Evolutionary conservation across 1,140 invertebrate species (phyloP), one percentile per base, ranked within the genome.

Genomic region (Hyphantria cunea): DNA sequence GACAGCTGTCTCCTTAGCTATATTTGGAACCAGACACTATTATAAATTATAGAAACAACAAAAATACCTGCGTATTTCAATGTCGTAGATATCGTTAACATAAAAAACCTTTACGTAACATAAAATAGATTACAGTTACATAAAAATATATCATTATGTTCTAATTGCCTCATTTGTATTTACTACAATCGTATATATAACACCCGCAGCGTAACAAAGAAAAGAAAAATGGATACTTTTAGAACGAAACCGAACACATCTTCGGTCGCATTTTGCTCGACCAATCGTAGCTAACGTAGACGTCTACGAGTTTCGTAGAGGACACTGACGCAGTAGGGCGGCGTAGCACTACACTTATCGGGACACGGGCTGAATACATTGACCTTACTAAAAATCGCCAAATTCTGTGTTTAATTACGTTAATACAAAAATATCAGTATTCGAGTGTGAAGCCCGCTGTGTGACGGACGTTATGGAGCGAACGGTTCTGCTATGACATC

Each of bases 261-360:
- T 52, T 64, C 56, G 56, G 55, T 68, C 44, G 50, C 61, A 53
- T 72, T 70, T 61, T 52, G 41, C 42, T 58, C 69, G 66, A 69
- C 69, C 74, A 76, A 82, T 76, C 77, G 75, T 78, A 79, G 74
- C 68, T 61, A 51, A 59, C 74, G 80, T 86, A 82, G 81, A 71
- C 73, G 74, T 76, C 85, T 88, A 88, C 85, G 79, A 81, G 66
- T 71, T 76, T 76, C 78, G 79, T 81, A 84, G 83, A 80, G 69
- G 53, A 64, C 68, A 60, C 76, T 78, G 83, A 80, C 83, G 82
- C 82, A 82, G 80, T 76, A 66, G 69, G 54, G 68, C 74, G 70
- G 69, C 73, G 79, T 79, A 78, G 72, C 72, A 73, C 81, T 75
- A 74, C 73, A 75, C 68, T 68, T 58, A 71, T 53, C 74, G 66